Conservation (phyloP, 2,113 vertebrate genomes). For the Menidia beryllina region DNA sequence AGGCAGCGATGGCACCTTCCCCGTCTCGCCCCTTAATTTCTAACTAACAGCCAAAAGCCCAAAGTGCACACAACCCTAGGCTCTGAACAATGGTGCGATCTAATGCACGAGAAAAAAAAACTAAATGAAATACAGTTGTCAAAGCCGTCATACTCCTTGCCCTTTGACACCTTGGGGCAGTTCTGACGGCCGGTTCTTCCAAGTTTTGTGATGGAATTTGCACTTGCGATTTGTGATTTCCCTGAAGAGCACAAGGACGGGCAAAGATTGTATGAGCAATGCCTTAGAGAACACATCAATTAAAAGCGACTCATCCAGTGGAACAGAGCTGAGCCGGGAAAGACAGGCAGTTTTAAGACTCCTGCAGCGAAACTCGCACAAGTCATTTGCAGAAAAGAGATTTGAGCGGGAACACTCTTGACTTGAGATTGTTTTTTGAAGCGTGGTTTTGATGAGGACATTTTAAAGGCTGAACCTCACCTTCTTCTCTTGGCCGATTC, state of each 20-base stretch:
- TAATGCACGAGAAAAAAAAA: conserved; percentile 54
- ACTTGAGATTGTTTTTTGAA: conserved; percentile 31
- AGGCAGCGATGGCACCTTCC: conserved; percentile 14
- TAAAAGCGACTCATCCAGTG: conserved; percentile 72
- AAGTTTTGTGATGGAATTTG: conserved; percentile 75
- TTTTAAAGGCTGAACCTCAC: conserved; percentile 43
- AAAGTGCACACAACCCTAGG: conserved; percentile 69
- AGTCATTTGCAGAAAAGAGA: conserved; percentile 46
- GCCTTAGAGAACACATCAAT: conserved; percentile 83
- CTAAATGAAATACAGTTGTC: conserved; percentile 37
- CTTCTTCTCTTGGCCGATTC: conserved; percentile 53
- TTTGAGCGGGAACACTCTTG: conserved; percentile 35
- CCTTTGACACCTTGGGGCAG: conserved; percentile 67
- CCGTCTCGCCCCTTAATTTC: conserved; percentile 18
- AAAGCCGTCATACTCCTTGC: conserved; percentile 44
- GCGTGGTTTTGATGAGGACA: conserved; percentile 45
- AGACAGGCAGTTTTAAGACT: conserved; percentile 24
- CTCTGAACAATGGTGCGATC: conserved; percentile 18
- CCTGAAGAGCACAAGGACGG: conserved; percentile 81
- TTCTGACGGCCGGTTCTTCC: conserved; percentile 65
- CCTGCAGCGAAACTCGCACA: conserved; percentile 38
- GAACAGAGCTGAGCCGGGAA: conserved; percentile 63
- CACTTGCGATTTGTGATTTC: conserved; percentile 79
- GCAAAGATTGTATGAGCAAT: conserved; percentile 79
- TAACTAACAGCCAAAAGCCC: conserved; percentile 72